phyloP scores from a whole-genome alignment of 2,113 vertebrate genomes.

The Scortum barcoo region DNA sequence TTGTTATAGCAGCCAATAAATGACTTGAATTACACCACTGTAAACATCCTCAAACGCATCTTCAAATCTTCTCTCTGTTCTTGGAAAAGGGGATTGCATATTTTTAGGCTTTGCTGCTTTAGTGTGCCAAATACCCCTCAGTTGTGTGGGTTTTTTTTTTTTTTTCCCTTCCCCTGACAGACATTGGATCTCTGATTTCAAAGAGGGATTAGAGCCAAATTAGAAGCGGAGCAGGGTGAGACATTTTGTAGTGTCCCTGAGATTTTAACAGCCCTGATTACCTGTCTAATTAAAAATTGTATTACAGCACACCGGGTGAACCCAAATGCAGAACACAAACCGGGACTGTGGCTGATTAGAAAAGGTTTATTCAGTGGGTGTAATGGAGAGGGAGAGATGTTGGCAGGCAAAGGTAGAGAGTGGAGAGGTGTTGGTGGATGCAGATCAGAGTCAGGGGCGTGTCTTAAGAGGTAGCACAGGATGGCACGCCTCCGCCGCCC shows the following conservation, averaged over 20 bases:
- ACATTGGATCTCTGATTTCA: neutral
- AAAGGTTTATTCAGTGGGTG: no score
- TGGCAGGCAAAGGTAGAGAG: no score
- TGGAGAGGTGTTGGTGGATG: no score
- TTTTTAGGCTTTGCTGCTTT: slow-evolving; percentile 46
- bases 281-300: neutral
- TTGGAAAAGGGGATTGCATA: slow-evolving; percentile 36
- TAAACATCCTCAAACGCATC: slow-evolving; percentile 10
- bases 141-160: neutral
- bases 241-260: neutral
- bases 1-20: slow-evolving; percentile 42
- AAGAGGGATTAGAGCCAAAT: neutral
- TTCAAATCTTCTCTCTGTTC: slow-evolving; percentile 31
- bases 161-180: no score
- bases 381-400: no score
- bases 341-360: no score
- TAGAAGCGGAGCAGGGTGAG: neutral
- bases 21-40: slow-evolving; percentile 35
- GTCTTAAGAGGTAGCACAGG: no score
- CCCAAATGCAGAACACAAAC: no score
- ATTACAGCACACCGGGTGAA: neutral
- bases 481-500: no score
- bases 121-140: slow-evolving; percentile 3
- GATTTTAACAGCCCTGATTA: neutral
- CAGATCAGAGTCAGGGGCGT: no score